Evolutionary conservation across 2,797 vertebrate genomes (phyloP), one percentile per base, ranked within the genome.

Genomic region (Otolemur crassicaudatus): DNA sequence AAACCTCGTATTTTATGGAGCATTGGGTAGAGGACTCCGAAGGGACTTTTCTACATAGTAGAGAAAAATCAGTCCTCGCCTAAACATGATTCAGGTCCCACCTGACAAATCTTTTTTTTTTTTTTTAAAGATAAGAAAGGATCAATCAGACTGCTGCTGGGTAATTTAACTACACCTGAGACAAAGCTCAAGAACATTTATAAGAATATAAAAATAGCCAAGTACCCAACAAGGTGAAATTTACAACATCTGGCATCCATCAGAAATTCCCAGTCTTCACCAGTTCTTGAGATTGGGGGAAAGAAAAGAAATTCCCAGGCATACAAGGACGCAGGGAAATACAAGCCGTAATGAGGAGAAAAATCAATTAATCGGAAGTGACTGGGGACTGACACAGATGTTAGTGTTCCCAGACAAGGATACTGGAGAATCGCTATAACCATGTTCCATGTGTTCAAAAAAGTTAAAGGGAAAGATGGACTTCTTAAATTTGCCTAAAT

Each of bases 1-100:
- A 43, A 1, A 11, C 7, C 25, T 17, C 2, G 0, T 17, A 1
- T 58, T 12, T 19, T n/a, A 17, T 9, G 5, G 27, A 67, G n/a
- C 63, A 0, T 12, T 1, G 0, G 3, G 3, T 22, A 13, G 82
- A 14, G 13, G 16, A 7, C 69, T 34, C 25, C 31, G 22, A 34
- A 13, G 53, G 27, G 27, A 3, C 40, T n/a, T 1, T 3, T 56
- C 49, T 73, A 22, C n/a, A 0, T 2, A 0, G 13, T 16, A 22
- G 9, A 2, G 31, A 27, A 14, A 1, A 22, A 1, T 29, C 2
- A 0, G 40, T 20, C 70, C 43, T 25, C 40, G 8, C 22, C 65
- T 40, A 29, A 58, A 31, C 17, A 2, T 14, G 53, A 40, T 73
- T 31, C 31, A 14, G n/a, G 23, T 40, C 72, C 76, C 20, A n/a